A percentile compares a stretch with the other conserved stretches of the same genome.
Conservation (phyloP, 2,888 invertebrate species). For the Andrena dorsata region DNA sequence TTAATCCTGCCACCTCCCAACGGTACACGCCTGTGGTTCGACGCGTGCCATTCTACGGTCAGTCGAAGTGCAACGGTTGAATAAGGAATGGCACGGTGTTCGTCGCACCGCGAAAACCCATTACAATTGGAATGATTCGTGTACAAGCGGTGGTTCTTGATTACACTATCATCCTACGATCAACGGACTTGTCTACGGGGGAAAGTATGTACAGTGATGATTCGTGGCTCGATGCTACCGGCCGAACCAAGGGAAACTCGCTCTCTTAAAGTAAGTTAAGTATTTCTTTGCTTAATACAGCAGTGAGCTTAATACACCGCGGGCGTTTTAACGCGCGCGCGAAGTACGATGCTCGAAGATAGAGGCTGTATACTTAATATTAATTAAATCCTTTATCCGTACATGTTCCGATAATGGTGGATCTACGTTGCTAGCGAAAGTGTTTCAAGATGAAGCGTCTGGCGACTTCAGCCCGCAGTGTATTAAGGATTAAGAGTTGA, state of each 20-base stretch:
- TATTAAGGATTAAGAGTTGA: slow-evolving; percentile 22
- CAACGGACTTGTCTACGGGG: slow-evolving; percentile 37
- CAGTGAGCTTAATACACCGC: too few species aligned
- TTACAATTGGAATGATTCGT: slow-evolving; percentile 28
- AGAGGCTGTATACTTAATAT: too few species aligned
- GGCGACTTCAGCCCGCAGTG: not conserved
- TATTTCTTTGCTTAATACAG: not conserved
- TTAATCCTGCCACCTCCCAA: not conserved
- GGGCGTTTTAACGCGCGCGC: too few species aligned
- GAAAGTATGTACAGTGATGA: slow-evolving; percentile 40
- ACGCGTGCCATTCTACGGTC: slow-evolving; percentile 26
- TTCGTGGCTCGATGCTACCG: slow-evolving; percentile 34
- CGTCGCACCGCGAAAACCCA: slow-evolving; percentile 30
- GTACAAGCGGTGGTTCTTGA: slow-evolving; percentile 14
- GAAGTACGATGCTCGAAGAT: too few species aligned
- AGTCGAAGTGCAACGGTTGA: slow-evolving; percentile 50
- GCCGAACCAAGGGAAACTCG: slow-evolving; percentile 8
- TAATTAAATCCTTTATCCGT: not conserved
- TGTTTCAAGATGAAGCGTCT: not conserved
- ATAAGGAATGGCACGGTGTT: slow-evolving; percentile 45
- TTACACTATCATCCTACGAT: slow-evolving; percentile 26
- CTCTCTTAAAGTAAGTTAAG: not conserved
- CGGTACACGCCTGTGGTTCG: slow-evolving; percentile 22
- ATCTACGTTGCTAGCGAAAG: not conserved
- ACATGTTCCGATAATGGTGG: not conserved